Evolutionary conservation across 2,888 invertebrate species (phyloP), one percentile per base, ranked within the genome.

Genomic region (Sminthurides aquaticus): DNA sequence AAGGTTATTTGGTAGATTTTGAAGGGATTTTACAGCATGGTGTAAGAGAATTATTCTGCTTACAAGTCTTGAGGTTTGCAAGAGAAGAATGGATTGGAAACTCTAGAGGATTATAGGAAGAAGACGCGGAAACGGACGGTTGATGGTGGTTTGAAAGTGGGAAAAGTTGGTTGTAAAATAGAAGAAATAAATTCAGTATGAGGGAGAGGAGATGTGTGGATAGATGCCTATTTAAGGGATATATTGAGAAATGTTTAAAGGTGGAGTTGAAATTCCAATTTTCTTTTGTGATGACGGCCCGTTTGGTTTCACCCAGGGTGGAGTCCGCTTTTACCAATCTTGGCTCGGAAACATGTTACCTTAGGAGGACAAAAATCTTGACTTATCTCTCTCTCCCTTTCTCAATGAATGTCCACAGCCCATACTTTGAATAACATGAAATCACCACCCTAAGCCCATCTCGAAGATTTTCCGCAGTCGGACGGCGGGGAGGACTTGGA

Each of bases 171-270:
- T 34, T 34, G 43, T 15, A 34, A 34, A n/a, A n/a, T n/a, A n/a
- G n/a, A 34, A 58, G 63, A 57, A 57, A 63, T 63, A 57, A 52
- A 63, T 63, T 58, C 58, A 63, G 58, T 57, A 57, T 57, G 57
- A 62, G 58, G 29, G 63, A n/a, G 20, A 52, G 3, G 26, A 56
- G 54, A 65, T 61, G 60, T 29, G 55, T 49, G 59, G 26, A 63
- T 63, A 58, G 67, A 71, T 71, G 71, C 69, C 71, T 68, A 69
- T 71, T 68, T 71, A 71, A 67, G 71, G 71, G 67, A 69, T 65
- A 69, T 71, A 71, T 71, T 69, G 69, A 69, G 68, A 69, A 71
- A 71, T 71, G 67, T 66, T 71, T 62, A 66, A 65, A 69, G 71
- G 69, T 67, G 69, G 69, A 71, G 69, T 65, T 65, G 61, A 70